These are phyloP conservation scores for Coregonus ussuriensis DNA, from an alignment of 2,797 vertebrate genomes.

Conservation along the genomic window DNA sequence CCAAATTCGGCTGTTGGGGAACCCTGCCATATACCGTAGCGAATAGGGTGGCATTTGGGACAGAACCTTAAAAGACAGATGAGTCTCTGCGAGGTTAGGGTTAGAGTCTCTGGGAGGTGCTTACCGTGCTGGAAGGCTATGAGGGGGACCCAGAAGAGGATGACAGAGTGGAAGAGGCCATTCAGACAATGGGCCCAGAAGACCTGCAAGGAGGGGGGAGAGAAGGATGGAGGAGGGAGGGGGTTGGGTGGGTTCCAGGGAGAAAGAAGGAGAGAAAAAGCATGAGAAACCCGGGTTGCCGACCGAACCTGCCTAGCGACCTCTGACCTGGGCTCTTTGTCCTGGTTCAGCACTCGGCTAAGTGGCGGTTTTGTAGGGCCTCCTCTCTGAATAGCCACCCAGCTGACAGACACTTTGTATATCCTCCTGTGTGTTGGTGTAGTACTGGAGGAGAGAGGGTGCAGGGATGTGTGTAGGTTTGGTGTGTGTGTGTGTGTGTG, in stretches of 20 bases:
- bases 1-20: too few species aligned
- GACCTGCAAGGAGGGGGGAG: conserved; percentile 81
- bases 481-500: conserved; percentile 25
- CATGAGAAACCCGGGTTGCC: conserved; percentile 87
- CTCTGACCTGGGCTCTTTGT: conserved; percentile 90
- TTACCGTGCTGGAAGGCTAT: conserved; percentile 98
- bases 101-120: conserved; percentile 70
- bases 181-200: conserved; percentile 99
- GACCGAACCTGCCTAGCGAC: conserved; percentile 86
- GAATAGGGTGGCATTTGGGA: too few species aligned
- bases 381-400: conserved; percentile 83
- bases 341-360: conserved; percentile 85
- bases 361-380: conserved; percentile 91
- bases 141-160: conserved; percentile 99
- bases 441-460: conserved; percentile 36
- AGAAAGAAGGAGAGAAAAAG: conserved; percentile 67
- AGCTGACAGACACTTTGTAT: conserved; percentile 94
- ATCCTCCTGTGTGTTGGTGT: conserved; percentile 72
- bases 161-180: conserved; percentile 99
- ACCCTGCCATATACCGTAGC: too few species aligned
- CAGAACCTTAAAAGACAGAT: too few species aligned
- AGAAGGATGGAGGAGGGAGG: conserved; percentile 75
- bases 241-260: conserved; percentile 57
- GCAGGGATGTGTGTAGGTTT: conserved; percentile 6
- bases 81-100: conserved; percentile 6